Evolutionary conservation across 2,888 invertebrate genomes (phyloP), one percentile per base, ranked within the genome.

Genomic region (Cataglyphis rosenhaueri): DNA sequence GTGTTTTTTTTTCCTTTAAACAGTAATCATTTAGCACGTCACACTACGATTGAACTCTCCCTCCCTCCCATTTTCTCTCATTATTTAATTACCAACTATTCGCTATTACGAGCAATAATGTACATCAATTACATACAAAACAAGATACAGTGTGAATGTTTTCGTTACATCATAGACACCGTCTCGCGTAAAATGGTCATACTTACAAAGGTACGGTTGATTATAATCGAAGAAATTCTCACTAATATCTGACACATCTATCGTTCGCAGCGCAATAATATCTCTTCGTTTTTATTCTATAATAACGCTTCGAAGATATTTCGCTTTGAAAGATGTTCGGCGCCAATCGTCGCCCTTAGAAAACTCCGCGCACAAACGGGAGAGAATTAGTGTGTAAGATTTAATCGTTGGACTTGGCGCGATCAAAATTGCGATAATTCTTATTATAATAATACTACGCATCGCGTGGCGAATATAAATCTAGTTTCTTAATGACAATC

Each of bases 81-180:
- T 35, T 35, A 35, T 35, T 78, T 61, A 76, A 65, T 52, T 76
- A 76, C 44, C 70, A 86, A 74, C 86, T 91, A 90, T 87, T 87
- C 85, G 87, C 90, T 90, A 89, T 91, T 91, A 92, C 89, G 91
- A 90, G 90, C 91, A 93, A 92, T 92, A 93, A 93, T 93, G 92
- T 93, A 94, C 93, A 93, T 92, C 91, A 91, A 93, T 92, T 91
- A 93, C 92, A 92, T 92, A 91, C 87, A 92, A 93, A 92, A 92
- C 89, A 91, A 91, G 87, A 89, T 88, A 86, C 71, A 79, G 85
- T 82, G 85, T 87, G 74, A 86, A 89, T 82, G 79, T 64, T 85
- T 78, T 83, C 65, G 82, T 83, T 59, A 84, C 70, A 87, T 86
- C 61, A 55, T 84, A 48, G 59, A 38, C 73, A 70, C 78, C 81